A percentile compares a stretch with the other conserved stretches of the same genome.
Evolutionary conservation across 2,113 vertebrate species (phyloP).

Genomic region (Eonycteris spelaea): DNA sequence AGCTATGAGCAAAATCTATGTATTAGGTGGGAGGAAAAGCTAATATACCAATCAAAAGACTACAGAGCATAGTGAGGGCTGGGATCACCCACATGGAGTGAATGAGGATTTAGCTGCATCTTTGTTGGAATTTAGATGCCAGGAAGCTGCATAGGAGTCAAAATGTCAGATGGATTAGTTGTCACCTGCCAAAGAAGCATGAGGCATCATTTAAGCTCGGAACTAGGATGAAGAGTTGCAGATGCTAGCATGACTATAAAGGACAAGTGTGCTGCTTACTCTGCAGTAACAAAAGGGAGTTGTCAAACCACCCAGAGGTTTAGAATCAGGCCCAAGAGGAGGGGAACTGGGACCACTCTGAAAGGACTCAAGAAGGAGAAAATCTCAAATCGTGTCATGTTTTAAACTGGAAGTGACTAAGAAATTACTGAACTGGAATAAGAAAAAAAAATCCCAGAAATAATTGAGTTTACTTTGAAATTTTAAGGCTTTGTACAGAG

Average conservation of each 20-base stretch:
- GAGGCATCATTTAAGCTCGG: neutral
- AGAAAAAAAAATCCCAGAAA: neutral
- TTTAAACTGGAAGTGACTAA: neutral
- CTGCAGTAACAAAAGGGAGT: neutral
- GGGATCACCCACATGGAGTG: neutral
- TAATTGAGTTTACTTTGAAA: neutral
- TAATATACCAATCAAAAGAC: neutral
- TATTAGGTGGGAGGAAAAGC: neutral
- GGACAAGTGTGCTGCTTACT: neutral
- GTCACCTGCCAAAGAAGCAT: neutral
- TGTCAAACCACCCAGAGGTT: neutral
- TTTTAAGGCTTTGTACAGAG: neutral
- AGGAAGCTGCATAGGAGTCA: neutral
- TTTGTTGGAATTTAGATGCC: neutral
- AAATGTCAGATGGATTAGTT: neutral
- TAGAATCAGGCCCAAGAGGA: neutral
- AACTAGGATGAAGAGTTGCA: neutral
- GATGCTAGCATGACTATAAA: neutral
- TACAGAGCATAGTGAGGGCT: neutral
- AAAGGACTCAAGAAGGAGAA: neutral
- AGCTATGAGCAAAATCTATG: neutral
- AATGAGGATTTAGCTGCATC: neutral
- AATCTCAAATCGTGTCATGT: neutral
- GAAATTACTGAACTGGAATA: neutral
- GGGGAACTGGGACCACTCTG: neutral